A percentile compares a stretch with the other conserved stretches of the same genome.
Evolutionary conservation across 2,888 invertebrate genomes (phyloP).

Genomic region (Aricia artaxerxes): DNA sequence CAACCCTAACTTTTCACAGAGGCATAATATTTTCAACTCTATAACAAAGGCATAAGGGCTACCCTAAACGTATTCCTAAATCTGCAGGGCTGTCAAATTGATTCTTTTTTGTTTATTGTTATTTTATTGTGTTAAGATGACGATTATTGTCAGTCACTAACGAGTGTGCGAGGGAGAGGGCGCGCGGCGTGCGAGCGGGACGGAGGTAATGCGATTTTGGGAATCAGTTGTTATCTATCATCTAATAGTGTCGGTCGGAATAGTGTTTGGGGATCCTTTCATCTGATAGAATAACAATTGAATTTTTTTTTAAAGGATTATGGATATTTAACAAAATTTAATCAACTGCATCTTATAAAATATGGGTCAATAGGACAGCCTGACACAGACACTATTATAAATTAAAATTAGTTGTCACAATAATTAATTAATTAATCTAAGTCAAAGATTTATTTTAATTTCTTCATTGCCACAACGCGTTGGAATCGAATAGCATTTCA

Average conservation of each 20-base stretch:
- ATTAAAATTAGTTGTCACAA: too few species aligned
- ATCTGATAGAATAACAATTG: neutral
- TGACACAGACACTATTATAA: neutral
- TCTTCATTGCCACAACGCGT: too few species aligned
- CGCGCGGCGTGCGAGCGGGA: conserved; percentile 45
- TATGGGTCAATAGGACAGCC: neutral
- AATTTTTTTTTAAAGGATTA: neutral
- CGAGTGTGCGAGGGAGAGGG: conserved; percentile 73
- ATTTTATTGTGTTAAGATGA: conserved; percentile 69
- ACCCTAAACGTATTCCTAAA: conserved; percentile 33
- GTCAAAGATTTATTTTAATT: too few species aligned
- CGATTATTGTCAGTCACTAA: conserved; percentile 68
- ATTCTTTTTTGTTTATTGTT: conserved; percentile 72
- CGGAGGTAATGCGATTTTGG: conserved; percentile 38
- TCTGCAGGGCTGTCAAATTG: conserved; percentile 52
- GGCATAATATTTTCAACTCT: conserved; percentile 44
- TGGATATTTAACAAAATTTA: neutral
- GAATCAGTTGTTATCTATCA: conserved; percentile 12
- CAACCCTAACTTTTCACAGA: conserved; percentile 36
- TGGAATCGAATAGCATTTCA: too few species aligned
- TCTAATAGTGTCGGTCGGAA: neutral
- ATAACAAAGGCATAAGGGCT: conserved; percentile 36
- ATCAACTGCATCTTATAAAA: neutral
- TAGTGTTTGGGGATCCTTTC: neutral
- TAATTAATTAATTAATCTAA: too few species aligned